These are phyloP conservation scores for Caloenas nicobarica DNA, from an alignment of 2,113 vertebrate genomes.

Conservation along the genomic window DNA sequence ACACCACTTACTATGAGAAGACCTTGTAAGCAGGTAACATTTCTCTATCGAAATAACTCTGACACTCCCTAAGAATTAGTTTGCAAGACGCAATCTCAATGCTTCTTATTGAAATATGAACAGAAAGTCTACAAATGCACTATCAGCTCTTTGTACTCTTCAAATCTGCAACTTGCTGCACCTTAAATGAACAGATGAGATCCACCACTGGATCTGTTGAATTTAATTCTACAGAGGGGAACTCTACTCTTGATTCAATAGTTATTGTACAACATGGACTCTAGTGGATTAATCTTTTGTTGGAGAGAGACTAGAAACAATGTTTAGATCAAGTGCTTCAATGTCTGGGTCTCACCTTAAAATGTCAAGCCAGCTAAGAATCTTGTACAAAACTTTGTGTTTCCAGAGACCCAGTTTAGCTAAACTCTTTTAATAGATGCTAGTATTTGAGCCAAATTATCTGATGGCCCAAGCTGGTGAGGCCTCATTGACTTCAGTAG, in stretches of 20 bases:
- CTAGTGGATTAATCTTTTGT: not conserved
- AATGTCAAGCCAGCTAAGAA: not conserved
- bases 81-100: not conserved
- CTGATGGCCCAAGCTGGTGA: not conserved
- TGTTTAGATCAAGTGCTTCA: not conserved
- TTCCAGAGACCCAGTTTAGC: not conserved
- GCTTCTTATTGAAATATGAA: not conserved
- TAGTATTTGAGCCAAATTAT: not conserved
- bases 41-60: not conserved
- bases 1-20: not conserved
- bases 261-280: rapidly evolving
- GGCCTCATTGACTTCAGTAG: not conserved
- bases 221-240: not conserved
- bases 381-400: not conserved
- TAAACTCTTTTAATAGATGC: not conserved
- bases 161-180: not conserved
- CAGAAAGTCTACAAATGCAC: not conserved
- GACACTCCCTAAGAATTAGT: not conserved
- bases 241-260: not conserved
- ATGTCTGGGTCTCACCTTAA: not conserved
- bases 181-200: not conserved
- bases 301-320: not conserved
- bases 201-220: not conserved
- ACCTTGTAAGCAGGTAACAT: not conserved
- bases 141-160: not conserved